phyloP scores from a whole-genome alignment of 2,113 vertebrate genomes.

The Sardina pilchardus region DNA sequence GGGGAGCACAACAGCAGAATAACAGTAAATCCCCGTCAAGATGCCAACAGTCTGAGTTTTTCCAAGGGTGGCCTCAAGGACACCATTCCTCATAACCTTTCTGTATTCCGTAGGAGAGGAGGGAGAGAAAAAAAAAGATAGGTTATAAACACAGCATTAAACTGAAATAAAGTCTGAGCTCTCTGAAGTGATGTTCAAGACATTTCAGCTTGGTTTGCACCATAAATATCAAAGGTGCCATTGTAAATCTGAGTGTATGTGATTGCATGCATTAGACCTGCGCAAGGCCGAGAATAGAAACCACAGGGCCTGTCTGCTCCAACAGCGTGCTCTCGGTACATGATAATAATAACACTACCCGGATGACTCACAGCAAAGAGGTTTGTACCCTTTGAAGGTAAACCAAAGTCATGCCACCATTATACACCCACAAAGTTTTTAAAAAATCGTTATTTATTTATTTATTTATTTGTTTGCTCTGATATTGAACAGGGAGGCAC shows the following conservation, averaged over 20 bases:
- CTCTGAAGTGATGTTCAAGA: constrained; percentile 33
- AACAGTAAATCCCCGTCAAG: constrained; percentile 48
- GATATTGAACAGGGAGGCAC: not conserved
- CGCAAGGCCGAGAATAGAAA: not conserved
- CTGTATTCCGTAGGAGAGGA: not conserved
- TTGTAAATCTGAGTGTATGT: not conserved
- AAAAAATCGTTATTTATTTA: not conserved
- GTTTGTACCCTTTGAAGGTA: constrained; percentile 6
- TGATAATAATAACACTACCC: not conserved
- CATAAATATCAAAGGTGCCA: constrained; percentile 31
- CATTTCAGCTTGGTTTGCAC: constrained; percentile 17
- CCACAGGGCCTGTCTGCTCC: not conserved
- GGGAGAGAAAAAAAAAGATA: constrained; percentile 25
- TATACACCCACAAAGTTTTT: not conserved
- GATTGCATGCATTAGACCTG: constrained; percentile 16
- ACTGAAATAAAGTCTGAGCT: constrained; percentile 44
- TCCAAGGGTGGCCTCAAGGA: constrained; percentile 46
- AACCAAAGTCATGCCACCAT: constrained; percentile 5
- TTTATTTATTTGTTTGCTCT: not conserved
- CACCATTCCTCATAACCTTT: constrained; percentile 46
- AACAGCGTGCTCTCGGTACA: not conserved
- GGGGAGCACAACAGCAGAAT: constrained; percentile 28
- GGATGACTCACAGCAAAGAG: constrained; percentile 1
- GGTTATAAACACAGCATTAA: constrained; percentile 47
- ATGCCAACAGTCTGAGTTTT: constrained; percentile 40